Evolutionary conservation across 2,888 invertebrate species (phyloP).

Genomic region (Phasia obesa): DNA sequence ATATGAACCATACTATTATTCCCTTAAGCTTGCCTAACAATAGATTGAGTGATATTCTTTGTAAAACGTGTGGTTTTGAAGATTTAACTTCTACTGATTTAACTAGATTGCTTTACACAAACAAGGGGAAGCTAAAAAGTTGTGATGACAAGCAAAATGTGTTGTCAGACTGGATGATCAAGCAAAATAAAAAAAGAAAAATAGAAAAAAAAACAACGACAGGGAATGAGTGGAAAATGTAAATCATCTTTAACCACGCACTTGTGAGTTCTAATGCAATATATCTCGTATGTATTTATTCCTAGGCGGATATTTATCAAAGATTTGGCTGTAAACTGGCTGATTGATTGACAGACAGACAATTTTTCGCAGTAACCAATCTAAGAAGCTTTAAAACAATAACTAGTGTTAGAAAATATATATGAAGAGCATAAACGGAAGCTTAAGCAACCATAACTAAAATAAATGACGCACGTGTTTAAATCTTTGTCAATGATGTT

Average conservation of each 20-base stretch:
- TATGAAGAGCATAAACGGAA: conserved; percentile 38
- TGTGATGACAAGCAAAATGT: conserved; percentile 37
- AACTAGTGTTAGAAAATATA: not conserved
- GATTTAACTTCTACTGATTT: conserved; percentile 50
- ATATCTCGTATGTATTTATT: conserved; percentile 43
- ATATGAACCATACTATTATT: not conserved
- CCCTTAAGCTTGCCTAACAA: conserved; percentile 15
- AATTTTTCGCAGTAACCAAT: conserved; percentile 34
- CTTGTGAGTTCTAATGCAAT: conserved; percentile 1
- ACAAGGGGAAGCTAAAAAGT: not conserved
- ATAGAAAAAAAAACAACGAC: too few species aligned
- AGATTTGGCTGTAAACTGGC: conserved; percentile 27
- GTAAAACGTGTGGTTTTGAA: conserved; percentile 53
- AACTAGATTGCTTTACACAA: conserved; percentile 13
- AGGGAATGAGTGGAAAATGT: conserved; percentile 24
- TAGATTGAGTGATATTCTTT: conserved; percentile 28
- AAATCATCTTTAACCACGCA: conserved; percentile 41
- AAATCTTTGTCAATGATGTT: conserved; percentile 31
- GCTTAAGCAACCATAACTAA: conserved; percentile 66
- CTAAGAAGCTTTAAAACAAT: conserved; percentile 10
- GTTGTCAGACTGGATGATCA: conserved; percentile 34
- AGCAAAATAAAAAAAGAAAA: conserved; percentile 26
- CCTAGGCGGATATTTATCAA: conserved; percentile 20
- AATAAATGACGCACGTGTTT: conserved; percentile 60
- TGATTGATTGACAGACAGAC: conserved; percentile 53